Conservation (phyloP, 2,888 invertebrate genomes). For the Trissolcus brochymenae region DNA sequence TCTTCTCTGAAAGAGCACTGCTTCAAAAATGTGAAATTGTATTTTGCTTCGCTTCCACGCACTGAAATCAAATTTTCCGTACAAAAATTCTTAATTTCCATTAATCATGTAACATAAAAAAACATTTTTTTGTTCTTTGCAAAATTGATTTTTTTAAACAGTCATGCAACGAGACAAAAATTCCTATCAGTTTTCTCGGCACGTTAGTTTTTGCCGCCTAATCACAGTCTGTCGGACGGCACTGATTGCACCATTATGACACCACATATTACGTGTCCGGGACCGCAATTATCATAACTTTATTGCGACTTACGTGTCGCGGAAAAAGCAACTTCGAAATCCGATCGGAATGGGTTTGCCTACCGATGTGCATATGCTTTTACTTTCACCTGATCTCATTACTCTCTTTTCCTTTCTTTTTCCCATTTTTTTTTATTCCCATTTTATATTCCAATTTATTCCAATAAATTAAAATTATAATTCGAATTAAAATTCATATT, state of each 20-base stretch:
- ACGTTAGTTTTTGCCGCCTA: constrained; percentile 10
- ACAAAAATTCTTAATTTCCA: too few species aligned
- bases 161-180: neutral
- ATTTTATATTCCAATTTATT: neutral
- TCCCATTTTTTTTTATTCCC: neutral
- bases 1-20: too few species aligned
- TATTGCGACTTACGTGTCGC: constrained; percentile 9
- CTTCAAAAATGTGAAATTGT: too few species aligned
- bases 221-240: constrained; percentile 1
- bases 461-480: too few species aligned
- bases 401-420: neutral
- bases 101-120: too few species aligned
- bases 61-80: too few species aligned
- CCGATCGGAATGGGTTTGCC: constrained; percentile 6
- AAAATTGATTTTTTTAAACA: neutral
- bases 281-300: constrained; percentile 17
- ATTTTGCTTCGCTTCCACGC: too few species aligned
- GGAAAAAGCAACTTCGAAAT: constrained; percentile 6
- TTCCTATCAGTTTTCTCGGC: constrained; percentile 6
- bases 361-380: constrained; percentile 1
- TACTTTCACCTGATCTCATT: constrained; percentile 20
- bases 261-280: constrained; percentile 18
- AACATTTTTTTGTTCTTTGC: neutral
- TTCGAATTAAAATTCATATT: too few species aligned
- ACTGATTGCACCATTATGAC: constrained; percentile 18